Conservation (phyloP, 2,888 invertebrate species). For the Chelonus formosanus region DNA sequence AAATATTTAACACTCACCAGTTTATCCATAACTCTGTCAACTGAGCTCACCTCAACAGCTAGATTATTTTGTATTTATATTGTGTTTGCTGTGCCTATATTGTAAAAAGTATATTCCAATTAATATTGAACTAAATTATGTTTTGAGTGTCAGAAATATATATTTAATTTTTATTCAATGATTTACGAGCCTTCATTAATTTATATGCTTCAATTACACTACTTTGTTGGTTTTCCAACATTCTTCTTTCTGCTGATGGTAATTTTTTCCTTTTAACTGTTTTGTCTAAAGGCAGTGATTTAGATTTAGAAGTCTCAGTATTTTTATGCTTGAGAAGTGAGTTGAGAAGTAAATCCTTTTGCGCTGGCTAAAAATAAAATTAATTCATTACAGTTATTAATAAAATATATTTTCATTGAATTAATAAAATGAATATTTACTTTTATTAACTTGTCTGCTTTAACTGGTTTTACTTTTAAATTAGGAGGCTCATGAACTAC, state of each 20-base stretch:
- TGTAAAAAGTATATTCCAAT: too few relatives aligned
- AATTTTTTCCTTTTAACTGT: slow-evolving; percentile 72
- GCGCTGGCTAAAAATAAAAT: slow-evolving; percentile 70
- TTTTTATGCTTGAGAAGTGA: slow-evolving; percentile 61
- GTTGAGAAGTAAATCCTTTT: slow-evolving; percentile 72
- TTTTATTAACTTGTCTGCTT: slow-evolving; percentile 60
- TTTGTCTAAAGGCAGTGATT: slow-evolving; percentile 57
- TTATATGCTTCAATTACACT: slow-evolving; percentile 72
- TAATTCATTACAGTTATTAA: background rate
- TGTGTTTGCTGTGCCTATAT: too few relatives aligned
- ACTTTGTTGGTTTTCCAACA: slow-evolving; percentile 70
- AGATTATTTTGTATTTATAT: too few relatives aligned
- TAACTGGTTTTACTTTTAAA: slow-evolving; percentile 68
- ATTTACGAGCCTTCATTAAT: slow-evolving; percentile 64
- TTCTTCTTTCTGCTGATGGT: slow-evolving; percentile 68
- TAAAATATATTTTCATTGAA: slow-evolving; percentile 11
- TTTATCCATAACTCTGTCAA: too few relatives aligned
- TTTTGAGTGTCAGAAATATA: slow-evolving; percentile 1
- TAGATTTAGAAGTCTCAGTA: slow-evolving; percentile 26
- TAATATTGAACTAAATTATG: too few relatives aligned
- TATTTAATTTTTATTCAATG: slow-evolving; percentile 13
- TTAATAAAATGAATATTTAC: slow-evolving; percentile 54
- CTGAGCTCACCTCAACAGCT: too few relatives aligned
- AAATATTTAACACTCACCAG: too few relatives aligned
- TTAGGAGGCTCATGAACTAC: slow-evolving; percentile 78